Evolutionary conservation across 2,797 vertebrate genomes (phyloP).

Genomic region (Momotus momota): DNA sequence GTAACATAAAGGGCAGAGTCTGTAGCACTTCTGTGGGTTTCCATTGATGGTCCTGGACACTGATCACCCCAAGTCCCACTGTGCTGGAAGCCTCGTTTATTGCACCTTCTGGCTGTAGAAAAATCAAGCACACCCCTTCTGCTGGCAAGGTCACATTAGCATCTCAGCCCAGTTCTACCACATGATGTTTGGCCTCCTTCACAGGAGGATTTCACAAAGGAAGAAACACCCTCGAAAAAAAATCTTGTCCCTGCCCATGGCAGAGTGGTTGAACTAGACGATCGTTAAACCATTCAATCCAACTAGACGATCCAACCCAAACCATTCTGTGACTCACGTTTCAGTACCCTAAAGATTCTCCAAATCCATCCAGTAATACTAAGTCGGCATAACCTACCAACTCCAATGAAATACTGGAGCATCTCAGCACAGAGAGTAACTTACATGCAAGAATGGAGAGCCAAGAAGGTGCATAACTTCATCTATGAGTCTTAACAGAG

Average conservation of each 20-base stretch:
- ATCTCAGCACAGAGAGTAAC: background rate
- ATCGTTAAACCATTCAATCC: background rate
- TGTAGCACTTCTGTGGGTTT: background rate
- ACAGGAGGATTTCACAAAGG: background rate
- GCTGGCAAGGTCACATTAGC: background rate
- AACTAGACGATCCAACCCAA: too few species aligned
- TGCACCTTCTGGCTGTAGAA: background rate
- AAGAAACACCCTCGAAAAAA: background rate
- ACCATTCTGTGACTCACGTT: background rate
- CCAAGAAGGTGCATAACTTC: constrained; percentile 69
- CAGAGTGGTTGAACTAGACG: background rate
- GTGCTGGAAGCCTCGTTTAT: background rate
- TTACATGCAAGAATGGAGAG: constrained; percentile 48
- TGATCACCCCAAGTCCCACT: background rate
- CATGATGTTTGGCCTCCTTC: background rate
- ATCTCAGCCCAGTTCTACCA: background rate
- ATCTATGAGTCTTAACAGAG: constrained; percentile 48
- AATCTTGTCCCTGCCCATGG: background rate
- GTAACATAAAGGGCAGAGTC: background rate
- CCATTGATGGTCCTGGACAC: background rate
- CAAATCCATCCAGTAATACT: background rate
- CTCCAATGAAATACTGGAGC: background rate
- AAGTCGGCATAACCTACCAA: background rate
- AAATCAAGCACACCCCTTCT: background rate
- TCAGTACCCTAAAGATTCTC: background rate